Evolutionary conservation across 2,888 invertebrate species (phyloP).

Genomic region (Ormyrus thymus): DNA sequence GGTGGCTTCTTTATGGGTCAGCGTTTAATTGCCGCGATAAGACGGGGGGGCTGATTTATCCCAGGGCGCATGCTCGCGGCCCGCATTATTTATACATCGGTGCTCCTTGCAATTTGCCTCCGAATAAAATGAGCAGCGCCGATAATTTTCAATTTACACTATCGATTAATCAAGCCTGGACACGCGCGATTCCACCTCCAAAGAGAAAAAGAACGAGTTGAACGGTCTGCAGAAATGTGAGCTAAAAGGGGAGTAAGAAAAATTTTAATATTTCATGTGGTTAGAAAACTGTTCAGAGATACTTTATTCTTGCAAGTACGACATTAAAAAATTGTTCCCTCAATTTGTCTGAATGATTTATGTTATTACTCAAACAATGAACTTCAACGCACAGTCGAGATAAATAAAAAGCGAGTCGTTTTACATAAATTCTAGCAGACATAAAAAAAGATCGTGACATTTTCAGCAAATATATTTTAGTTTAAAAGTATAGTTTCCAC

Average conservation of each 20-base stretch:
- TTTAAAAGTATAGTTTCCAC: neutral
- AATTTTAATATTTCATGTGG: too few species aligned
- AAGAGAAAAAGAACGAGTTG: too few species aligned
- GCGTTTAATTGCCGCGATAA: conserved; percentile 46
- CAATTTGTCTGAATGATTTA: too few species aligned
- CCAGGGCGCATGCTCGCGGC: neutral
- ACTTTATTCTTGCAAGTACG: too few species aligned
- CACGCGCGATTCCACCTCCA: neutral
- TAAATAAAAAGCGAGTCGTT: conserved; percentile 7
- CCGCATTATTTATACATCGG: conserved; percentile 16
- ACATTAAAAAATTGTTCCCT: too few species aligned
- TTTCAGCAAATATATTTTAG: neutral
- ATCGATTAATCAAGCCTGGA: conserved; percentile 49
- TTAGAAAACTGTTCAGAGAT: too few species aligned
- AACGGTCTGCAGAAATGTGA: too few species aligned
- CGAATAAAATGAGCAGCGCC: conserved; percentile 15
- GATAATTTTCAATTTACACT: conserved; percentile 53
- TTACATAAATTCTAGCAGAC: neutral
- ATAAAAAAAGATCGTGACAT: conserved; percentile 3
- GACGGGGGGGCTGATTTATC: conserved; percentile 36
- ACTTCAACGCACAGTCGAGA: neutral
- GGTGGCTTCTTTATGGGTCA: conserved; percentile 35
- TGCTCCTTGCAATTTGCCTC: conserved; percentile 38
- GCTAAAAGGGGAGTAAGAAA: too few species aligned
- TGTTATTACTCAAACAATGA: too few species aligned